Percentiles rank a stretch among this genome's conserved stretches.
Evolutionary conservation across 2,113 vertebrate species (phyloP).

Genomic region (Saimiri boliviensis): DNA sequence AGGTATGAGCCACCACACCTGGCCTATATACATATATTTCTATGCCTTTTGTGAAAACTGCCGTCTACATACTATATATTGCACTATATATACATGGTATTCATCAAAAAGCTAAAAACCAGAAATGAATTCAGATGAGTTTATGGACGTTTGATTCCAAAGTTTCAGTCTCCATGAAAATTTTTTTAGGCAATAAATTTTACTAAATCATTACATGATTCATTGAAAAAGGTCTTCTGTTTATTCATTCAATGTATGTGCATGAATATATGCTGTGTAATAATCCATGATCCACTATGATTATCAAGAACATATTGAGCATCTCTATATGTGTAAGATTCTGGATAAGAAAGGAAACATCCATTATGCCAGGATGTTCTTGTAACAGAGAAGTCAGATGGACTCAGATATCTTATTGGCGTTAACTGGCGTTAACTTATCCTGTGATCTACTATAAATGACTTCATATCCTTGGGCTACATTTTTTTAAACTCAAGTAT

Average conservation of each 20-base stretch:
- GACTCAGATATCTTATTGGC: background rate
- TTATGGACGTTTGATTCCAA: background rate
- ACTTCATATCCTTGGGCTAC: background rate
- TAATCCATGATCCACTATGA: background rate
- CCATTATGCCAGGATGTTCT: background rate
- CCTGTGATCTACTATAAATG: background rate
- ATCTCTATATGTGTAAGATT: background rate
- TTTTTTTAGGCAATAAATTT: background rate
- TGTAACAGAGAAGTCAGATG: background rate
- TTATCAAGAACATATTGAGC: background rate
- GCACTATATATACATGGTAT: background rate
- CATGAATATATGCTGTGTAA: background rate
- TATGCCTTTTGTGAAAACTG: too few species aligned
- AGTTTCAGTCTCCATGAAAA: background rate
- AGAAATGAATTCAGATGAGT: background rate
- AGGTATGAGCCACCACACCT: too few species aligned
- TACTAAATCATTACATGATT: background rate
- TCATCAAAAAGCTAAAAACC: conserved; percentile 37
- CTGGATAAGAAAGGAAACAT: background rate
- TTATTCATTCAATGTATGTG: background rate
- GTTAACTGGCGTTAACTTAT: background rate
- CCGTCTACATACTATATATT: too few species aligned
- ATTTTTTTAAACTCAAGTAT: background rate
- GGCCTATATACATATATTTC: too few species aligned
- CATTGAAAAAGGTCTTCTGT: background rate